Percentiles rank a stretch among this genome's conserved stretches.
Evolutionary conservation across 2,888 invertebrate species (phyloP).

Genomic region (Drosophila kanekoi): DNA sequence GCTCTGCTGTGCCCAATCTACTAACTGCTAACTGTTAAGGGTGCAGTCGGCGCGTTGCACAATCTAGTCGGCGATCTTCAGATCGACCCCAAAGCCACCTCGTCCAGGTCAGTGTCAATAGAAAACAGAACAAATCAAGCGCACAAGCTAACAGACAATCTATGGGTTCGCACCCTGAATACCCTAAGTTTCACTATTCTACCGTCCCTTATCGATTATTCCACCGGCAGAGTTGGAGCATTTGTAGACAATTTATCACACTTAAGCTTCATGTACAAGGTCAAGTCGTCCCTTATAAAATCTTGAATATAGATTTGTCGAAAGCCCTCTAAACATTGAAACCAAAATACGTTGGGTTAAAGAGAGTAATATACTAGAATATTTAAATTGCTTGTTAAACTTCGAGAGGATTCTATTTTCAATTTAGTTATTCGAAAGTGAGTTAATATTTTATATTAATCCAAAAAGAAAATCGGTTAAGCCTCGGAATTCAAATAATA

Average conservation of each 20-base stretch:
- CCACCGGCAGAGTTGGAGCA: background rate
- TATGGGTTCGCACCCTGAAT: background rate
- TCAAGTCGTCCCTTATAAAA: too few species aligned
- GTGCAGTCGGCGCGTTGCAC: conserved; percentile 26
- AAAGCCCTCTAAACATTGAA: too few species aligned
- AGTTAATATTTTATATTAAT: too few species aligned
- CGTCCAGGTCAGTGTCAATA: conserved; percentile 37
- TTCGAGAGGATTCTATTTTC: too few species aligned
- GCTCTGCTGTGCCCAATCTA: conserved; percentile 31
- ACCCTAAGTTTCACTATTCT: conserved; percentile 1
- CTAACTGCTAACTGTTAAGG: conserved; percentile 44
- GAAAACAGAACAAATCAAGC: conserved; percentile 18
- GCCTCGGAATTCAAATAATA: background rate
- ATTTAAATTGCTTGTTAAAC: too few species aligned
- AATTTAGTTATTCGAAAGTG: too few species aligned
- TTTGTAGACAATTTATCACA: background rate
- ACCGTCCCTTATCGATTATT: background rate
- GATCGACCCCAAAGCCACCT: conserved; percentile 27
- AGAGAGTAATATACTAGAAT: too few species aligned
- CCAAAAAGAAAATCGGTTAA: background rate
- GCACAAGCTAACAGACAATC: background rate
- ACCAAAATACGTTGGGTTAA: too few species aligned
- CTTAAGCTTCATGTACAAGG: too few species aligned
- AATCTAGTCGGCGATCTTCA: conserved; percentile 46
- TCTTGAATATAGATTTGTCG: too few species aligned